phyloP scores from a whole-genome alignment of 2,797 vertebrate genomes.

The Micrastur ruficollis region DNA sequence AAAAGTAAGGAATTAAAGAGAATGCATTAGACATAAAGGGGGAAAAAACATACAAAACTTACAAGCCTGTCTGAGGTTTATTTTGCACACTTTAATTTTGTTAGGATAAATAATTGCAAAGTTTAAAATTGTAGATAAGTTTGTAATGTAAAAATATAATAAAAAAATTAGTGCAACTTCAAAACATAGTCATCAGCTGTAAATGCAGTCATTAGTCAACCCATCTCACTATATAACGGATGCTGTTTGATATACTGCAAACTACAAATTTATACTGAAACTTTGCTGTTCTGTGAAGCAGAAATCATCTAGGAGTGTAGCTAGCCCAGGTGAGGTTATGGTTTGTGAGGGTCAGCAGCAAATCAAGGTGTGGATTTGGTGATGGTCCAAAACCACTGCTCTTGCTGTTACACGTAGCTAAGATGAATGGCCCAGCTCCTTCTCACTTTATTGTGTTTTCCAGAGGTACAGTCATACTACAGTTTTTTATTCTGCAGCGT shows the following conservation, averaged over 20 bases:
- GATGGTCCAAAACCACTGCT: fast-evolving
- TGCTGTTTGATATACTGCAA: neutral
- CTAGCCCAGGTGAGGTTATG: neutral
- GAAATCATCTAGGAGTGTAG: neutral
- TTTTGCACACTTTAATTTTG: constrained; percentile 7
- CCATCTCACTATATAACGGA: neutral
- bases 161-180: neutral
- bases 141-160: neutral
- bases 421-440: neutral
- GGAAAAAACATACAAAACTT: neutral
- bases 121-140: neutral
- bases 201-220: neutral
- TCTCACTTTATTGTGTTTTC: neutral
- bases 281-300: neutral
- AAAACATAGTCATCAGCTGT: neutral
- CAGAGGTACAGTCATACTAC: neutral
- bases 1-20: constrained; percentile 22
- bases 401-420: fast-evolving
- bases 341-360: neutral
- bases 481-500: neutral
- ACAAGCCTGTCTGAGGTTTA: neutral
- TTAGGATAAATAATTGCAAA: neutral
- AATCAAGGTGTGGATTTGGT: neutral
- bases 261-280: fast-evolving
- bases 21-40: neutral